These are phyloP conservation scores for Gymnosoma rotundatum DNA, from an alignment of 2,888 invertebrate genomes.

Conservation along the genomic window DNA sequence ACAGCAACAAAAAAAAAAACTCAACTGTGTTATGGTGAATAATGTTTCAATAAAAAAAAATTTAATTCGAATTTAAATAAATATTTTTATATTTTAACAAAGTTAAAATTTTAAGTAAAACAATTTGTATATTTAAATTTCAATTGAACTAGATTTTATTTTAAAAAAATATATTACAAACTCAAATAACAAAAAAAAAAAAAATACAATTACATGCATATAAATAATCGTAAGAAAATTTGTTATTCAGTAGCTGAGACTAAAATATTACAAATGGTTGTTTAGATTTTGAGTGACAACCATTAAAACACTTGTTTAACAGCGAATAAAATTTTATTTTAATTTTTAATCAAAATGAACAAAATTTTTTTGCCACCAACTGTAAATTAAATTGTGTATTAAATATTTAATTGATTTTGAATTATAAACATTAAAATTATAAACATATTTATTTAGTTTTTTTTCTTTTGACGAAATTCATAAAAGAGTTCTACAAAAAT, in stretches of 20 bases:
- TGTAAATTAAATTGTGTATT: conserved; percentile 29
- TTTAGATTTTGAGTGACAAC: conserved; percentile 57
- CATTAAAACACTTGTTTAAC: conserved; percentile 59
- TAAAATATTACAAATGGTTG: conserved; percentile 53
- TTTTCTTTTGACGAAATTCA: too few species aligned
- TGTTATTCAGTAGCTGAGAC: conserved; percentile 18
- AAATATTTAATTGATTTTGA: conserved; percentile 45
- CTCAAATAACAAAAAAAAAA: too few species aligned
- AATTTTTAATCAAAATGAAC: conserved; percentile 29
- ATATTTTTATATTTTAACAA: conserved; percentile 33
- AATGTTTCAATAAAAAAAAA: conserved; percentile 17
- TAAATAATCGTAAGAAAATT: background rate
- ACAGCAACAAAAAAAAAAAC: background rate
- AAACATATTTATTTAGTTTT: too few species aligned
- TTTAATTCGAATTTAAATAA: conserved; percentile 35
- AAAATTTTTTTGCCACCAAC: conserved; percentile 46
- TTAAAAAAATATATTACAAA: background rate
- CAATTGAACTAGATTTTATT: conserved; percentile 47
- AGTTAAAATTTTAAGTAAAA: conserved; percentile 36
- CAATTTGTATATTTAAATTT: conserved; percentile 47
- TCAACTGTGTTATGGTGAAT: conserved; percentile 16
- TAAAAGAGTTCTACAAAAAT: too few species aligned
- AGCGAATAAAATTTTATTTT: conserved; percentile 46
- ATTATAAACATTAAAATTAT: too few species aligned
- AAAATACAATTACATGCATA: background rate